Evolutionary conservation across 1,140 invertebrate species (phyloP).

Genomic region (Meloidogyne hapla): DNA sequence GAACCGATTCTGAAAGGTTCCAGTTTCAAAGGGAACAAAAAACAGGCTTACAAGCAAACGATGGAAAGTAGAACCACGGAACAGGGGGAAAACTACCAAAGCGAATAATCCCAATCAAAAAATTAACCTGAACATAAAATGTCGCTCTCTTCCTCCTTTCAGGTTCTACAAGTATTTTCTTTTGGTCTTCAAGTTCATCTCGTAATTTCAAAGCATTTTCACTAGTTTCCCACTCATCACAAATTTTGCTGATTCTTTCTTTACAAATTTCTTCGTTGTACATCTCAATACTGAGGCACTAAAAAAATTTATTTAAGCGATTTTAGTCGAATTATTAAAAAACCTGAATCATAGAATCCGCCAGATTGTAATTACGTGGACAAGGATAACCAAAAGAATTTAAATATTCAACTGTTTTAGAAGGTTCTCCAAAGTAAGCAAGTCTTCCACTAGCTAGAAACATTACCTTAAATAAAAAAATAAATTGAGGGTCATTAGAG

Average conservation of each 20-base stretch:
- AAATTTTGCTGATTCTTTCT: slow-evolving; percentile 52
- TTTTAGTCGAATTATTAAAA: slow-evolving; percentile 54
- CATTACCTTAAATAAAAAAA: slow-evolving; percentile 50
- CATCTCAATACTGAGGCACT: slow-evolving; percentile 35
- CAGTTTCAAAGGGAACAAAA: too few relatives aligned
- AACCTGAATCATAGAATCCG: slow-evolving; percentile 74
- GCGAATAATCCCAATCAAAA: background rate
- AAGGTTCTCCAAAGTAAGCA: slow-evolving; percentile 61
- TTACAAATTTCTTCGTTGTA: slow-evolving; percentile 64
- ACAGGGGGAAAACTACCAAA: too few relatives aligned
- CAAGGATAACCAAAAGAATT: slow-evolving; percentile 73
- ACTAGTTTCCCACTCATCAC: slow-evolving; percentile 47
- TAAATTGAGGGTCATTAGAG: background rate
- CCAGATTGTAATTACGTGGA: slow-evolving; percentile 71
- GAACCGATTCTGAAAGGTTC: too few relatives aligned
- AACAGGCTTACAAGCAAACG: too few relatives aligned
- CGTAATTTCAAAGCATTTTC: slow-evolving; percentile 34
- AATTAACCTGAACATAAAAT: slow-evolving; percentile 45
- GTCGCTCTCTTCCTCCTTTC: slow-evolving; percentile 37
- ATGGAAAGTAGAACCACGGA: too few relatives aligned
- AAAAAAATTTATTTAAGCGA: background rate
- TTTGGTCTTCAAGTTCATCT: slow-evolving; percentile 30
- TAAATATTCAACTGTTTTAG: slow-evolving; percentile 54
- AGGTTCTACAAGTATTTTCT: slow-evolving; percentile 24
- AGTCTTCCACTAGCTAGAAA: slow-evolving; percentile 65